phyloP scores from a whole-genome alignment of 2,797 vertebrate species.

The Morelia viridis region DNA sequence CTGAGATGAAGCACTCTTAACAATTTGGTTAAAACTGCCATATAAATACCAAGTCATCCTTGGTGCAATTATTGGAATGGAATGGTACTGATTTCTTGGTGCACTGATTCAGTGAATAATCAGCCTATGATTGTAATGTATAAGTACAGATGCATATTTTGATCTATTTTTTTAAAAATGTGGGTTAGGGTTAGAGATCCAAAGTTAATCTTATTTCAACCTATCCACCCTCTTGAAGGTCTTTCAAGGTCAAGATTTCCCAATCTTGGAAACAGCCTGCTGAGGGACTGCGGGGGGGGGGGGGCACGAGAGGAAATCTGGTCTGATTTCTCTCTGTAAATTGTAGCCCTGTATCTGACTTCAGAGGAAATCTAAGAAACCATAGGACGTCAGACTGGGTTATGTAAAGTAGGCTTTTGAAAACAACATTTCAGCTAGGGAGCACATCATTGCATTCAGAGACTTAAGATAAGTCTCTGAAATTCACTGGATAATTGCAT shows the following conservation, averaged over 20 bases:
- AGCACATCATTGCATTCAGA: neutral
- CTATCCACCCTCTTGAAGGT: neutral
- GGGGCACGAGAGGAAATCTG: neutral
- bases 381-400: neutral
- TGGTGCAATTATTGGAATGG: neutral
- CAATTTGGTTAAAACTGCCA: neutral
- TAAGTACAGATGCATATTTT: neutral
- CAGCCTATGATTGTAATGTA: neutral
- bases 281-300: neutral
- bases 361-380: neutral
- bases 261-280: neutral
- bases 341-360: neutral
- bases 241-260: neutral
- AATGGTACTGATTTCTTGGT: neutral
- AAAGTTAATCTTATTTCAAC: neutral
- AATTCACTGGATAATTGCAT: neutral
- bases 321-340: neutral
- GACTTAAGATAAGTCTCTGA: neutral
- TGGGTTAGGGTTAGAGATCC: neutral
- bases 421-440: neutral
- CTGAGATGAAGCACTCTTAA: neutral
- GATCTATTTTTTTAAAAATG: neutral
- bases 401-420: neutral
- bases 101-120: neutral
- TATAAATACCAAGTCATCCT: neutral